Evolutionary conservation across 2,888 invertebrate genomes (phyloP).

Genomic region (Aethes cnicana): DNA sequence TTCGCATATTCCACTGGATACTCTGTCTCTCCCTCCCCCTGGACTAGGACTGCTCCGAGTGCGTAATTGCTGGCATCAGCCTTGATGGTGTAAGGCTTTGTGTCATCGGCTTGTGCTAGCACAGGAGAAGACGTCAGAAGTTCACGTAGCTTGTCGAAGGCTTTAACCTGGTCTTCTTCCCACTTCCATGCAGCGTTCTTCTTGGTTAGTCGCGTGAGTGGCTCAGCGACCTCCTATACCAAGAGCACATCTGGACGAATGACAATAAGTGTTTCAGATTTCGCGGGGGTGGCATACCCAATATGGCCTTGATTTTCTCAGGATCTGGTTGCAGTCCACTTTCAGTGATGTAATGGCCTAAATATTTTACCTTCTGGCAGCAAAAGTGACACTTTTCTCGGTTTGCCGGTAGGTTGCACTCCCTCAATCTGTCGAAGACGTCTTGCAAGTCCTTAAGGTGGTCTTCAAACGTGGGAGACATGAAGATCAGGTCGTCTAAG

Average conservation of each 20-base stretch:
- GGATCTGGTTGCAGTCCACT: neutral
- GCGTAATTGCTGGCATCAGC: too few relatives aligned
- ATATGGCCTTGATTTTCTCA: neutral
- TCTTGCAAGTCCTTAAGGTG: neutral
- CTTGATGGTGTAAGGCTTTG: too few relatives aligned
- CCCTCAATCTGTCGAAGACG: neutral
- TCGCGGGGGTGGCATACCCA: neutral
- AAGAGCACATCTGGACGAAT: constrained; percentile 2
- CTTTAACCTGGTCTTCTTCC: neutral
- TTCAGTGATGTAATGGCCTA: constrained; percentile 2
- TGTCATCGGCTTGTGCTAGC: too few relatives aligned
- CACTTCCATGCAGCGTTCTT: neutral
- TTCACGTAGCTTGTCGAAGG: too few relatives aligned
- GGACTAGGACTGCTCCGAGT: too few relatives aligned
- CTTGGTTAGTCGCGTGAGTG: neutral
- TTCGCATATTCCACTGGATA: too few relatives aligned
- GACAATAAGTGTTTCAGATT: constrained; percentile 4
- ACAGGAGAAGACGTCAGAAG: too few relatives aligned
- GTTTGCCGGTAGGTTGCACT: neutral
- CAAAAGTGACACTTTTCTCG: neutral
- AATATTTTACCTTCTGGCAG: constrained; percentile 2
- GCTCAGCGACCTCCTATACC: constrained; percentile 5
- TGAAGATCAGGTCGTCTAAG: neutral
- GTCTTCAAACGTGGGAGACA: neutral
- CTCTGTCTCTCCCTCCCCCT: too few relatives aligned